Percentiles rank a stretch among this genome's conserved stretches.
Evolutionary conservation across 2,797 vertebrate species (phyloP).

Genomic region (Enteromius trimaculatus): DNA sequence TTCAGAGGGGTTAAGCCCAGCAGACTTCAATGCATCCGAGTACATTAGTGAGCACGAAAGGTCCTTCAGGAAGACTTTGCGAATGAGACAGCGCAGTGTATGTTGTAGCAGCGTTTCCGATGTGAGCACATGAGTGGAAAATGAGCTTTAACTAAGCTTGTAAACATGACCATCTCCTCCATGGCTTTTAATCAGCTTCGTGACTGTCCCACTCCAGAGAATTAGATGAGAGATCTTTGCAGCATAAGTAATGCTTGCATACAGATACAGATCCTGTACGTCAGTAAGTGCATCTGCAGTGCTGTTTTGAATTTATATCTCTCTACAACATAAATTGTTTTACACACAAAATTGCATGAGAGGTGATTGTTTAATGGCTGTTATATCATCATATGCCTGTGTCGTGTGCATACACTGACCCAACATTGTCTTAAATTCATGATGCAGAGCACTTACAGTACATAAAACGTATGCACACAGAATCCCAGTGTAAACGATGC

Average conservation of each 20-base stretch:
- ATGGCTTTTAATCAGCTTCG: conserved; percentile 48
- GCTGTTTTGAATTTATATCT: background rate
- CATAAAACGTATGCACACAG: background rate
- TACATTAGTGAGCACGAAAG: background rate
- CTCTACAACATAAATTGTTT: background rate
- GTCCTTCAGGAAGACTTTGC: conserved; percentile 26
- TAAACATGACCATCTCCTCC: conserved; percentile 49
- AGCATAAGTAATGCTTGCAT: background rate
- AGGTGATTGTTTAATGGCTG: background rate
- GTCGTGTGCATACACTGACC: background rate
- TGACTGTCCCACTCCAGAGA: conserved; percentile 28
- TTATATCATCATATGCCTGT: background rate
- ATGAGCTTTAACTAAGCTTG: conserved; percentile 52
- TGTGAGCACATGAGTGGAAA: conserved; percentile 47
- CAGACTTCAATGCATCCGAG: background rate
- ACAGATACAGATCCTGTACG: background rate
- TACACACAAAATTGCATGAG: background rate
- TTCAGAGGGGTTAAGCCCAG: background rate
- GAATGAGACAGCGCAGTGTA: background rate
- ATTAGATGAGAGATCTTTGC: conserved; percentile 34
- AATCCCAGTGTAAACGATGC: background rate
- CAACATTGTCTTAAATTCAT: background rate
- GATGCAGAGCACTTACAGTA: background rate
- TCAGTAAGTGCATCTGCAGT: conserved; percentile 4
- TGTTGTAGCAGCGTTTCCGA: background rate